Percentiles rank a stretch among this genome's conserved stretches.
phyloP scores from a whole-genome alignment of 2,113 vertebrate genomes.

The Lipotes vexillifer region DNA sequence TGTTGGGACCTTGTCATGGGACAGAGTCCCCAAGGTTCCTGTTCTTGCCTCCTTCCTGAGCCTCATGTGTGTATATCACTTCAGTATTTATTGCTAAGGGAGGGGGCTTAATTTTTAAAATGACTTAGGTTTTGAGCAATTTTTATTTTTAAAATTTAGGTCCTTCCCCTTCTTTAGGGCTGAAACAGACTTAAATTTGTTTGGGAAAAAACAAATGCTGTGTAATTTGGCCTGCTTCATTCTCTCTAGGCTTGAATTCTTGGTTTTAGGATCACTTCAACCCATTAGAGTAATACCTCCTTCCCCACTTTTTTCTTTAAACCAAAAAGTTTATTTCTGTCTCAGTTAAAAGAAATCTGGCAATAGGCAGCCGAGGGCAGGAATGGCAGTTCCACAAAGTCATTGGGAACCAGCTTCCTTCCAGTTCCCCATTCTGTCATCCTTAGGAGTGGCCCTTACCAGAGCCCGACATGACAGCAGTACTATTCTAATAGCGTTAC shows the following conservation, averaged over 20 bases:
- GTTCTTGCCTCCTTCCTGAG: slow-evolving; percentile 48
- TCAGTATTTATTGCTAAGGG: slow-evolving; percentile 71
- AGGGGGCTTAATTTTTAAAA: slow-evolving; percentile 44
- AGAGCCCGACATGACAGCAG: not conserved
- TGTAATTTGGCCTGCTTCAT: slow-evolving; percentile 44
- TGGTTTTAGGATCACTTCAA: not conserved
- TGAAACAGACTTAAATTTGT: slow-evolving; percentile 66
- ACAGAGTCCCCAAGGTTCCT: not conserved
- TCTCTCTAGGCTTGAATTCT: not conserved
- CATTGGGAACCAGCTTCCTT: not conserved
- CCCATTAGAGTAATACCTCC: not conserved
- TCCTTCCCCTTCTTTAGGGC: slow-evolving; percentile 17
- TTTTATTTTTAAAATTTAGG: slow-evolving; percentile 52
- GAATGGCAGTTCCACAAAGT: not conserved
- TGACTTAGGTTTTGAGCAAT: slow-evolving; percentile 42
- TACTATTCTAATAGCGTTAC: not conserved
- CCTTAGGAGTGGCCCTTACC: not conserved
- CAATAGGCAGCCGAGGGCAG: not conserved
- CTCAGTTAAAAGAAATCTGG: not conserved
- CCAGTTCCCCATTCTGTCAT: not conserved
- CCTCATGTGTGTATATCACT: slow-evolving; percentile 64
- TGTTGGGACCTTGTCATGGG: slow-evolving; percentile 21
- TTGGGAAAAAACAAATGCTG: slow-evolving; percentile 42
- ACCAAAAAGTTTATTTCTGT: not conserved
- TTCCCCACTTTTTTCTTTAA: not conserved